Percentiles rank a stretch among this genome's conserved stretches.
phyloP scores from a whole-genome alignment of 2,797 vertebrate species.

The Melanogrammus aeglefinus region DNA sequence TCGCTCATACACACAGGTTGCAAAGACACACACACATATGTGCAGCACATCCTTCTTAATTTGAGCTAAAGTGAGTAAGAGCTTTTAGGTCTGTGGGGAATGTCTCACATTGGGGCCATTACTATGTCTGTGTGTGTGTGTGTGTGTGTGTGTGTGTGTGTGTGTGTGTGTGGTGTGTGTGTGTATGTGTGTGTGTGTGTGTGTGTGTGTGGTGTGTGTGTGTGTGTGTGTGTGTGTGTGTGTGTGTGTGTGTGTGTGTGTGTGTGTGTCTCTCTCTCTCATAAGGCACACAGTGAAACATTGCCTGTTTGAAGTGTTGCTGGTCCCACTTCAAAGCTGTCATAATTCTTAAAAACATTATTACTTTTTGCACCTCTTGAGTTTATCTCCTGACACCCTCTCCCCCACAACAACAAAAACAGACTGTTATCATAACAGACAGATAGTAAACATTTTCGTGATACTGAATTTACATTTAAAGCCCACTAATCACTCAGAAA shows the following conservation, averaged over 20 bases:
- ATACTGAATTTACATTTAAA: too few species aligned
- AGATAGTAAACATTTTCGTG: too few species aligned
- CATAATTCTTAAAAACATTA: neutral
- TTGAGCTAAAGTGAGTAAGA: constrained; percentile 30
- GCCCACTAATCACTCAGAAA: too few species aligned
- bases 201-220: too few species aligned
- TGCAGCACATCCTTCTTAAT: constrained; percentile 9
- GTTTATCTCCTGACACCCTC: neutral
- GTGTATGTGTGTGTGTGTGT: too few species aligned
- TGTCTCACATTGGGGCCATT: constrained; percentile 52
- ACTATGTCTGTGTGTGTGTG: constrained; percentile 41
- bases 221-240: too few species aligned
- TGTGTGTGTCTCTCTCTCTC: neutral
- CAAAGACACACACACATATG: neutral
- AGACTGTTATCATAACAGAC: too few species aligned
- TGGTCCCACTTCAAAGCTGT: neutral
- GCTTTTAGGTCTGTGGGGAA: constrained; percentile 49
- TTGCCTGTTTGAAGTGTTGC: neutral
- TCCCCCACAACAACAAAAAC: too few species aligned
- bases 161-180: constrained; percentile 41
- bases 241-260: constrained; percentile 6
- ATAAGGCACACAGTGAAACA: neutral
- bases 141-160: constrained; percentile 29
- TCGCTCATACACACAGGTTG: neutral
- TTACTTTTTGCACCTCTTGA: neutral